Conservation (phyloP, 2,113 vertebrate species). For the Gallinago undulata region DNA sequence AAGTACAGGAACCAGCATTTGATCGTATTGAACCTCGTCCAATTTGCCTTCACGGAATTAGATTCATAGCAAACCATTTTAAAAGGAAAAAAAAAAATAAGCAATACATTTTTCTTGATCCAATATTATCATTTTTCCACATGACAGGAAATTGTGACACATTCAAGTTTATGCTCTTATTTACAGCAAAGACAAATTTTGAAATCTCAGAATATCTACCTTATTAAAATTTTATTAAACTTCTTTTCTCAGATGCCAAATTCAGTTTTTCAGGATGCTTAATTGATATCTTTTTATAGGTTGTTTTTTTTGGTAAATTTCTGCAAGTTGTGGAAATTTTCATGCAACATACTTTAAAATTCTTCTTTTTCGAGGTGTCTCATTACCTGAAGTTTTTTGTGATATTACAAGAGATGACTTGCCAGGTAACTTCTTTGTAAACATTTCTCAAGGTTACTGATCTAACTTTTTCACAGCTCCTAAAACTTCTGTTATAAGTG, state of each 20-base stretch:
- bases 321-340: background rate
- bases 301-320: background rate
- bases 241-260: background rate
- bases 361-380: background rate
- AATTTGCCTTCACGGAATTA: background rate
- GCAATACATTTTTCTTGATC: background rate
- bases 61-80: background rate
- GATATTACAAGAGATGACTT: background rate
- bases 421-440: background rate
- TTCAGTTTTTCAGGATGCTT: background rate
- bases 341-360: background rate
- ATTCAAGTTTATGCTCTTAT: background rate
- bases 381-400: background rate
- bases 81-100: background rate
- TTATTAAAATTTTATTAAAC: background rate
- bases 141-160: background rate
- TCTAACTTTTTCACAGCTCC: background rate
- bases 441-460: background rate
- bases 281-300: background rate
- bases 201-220: background rate
- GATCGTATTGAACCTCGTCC: background rate
- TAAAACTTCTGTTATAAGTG: background rate
- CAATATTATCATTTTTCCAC: background rate
- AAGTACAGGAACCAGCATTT: background rate
- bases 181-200: background rate